A percentile compares a stretch with the other conserved stretches of the same genome.
These are phyloP conservation scores for Rhamphomyia laevipes DNA, from an alignment of 2,888 invertebrate species.

Conservation along the genomic window DNA sequence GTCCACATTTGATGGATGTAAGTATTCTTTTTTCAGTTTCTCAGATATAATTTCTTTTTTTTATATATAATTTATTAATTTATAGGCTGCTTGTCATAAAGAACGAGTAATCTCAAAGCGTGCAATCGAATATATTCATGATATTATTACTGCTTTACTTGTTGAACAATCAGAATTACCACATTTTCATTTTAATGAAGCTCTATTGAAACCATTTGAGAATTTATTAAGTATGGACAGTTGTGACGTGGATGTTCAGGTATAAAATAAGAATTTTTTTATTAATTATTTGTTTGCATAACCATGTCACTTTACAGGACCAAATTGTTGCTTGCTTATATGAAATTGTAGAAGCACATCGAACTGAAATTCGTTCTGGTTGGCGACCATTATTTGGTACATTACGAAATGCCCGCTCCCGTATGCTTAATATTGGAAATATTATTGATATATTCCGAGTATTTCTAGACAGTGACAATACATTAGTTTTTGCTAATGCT, in stretches of 20 bases:
- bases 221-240: constrained; percentile 85
- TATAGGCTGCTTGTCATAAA: constrained; percentile 79
- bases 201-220: constrained; percentile 88
- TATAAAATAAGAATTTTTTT: constrained; percentile 21
- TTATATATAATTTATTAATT: constrained; percentile 3
- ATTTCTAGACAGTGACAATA: constrained; percentile 85
- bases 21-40: constrained; percentile 12
- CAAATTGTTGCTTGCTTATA: constrained; percentile 90
- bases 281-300: background rate
- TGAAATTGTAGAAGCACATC: constrained; percentile 89
- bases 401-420: constrained; percentile 69
- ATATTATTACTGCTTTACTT: constrained; percentile 75
- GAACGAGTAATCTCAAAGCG: constrained; percentile 81
- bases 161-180: constrained; percentile 80
- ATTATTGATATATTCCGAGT: constrained; percentile 87
- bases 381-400: constrained; percentile 95
- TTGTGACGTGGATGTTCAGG: constrained; percentile 88
- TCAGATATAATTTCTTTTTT: background rate
- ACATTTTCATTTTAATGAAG: constrained; percentile 93
- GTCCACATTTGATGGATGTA: constrained; percentile 89
- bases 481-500: constrained; percentile 86
- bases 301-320: constrained; percentile 42
- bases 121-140: constrained; percentile 85
- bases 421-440: constrained; percentile 46
- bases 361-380: constrained; percentile 86